A percentile compares a stretch with the other conserved stretches of the same genome.
These are phyloP conservation scores for Dasysyrphus albostriatus DNA, from an alignment of 2,888 invertebrate genomes.

Conservation along the genomic window DNA sequence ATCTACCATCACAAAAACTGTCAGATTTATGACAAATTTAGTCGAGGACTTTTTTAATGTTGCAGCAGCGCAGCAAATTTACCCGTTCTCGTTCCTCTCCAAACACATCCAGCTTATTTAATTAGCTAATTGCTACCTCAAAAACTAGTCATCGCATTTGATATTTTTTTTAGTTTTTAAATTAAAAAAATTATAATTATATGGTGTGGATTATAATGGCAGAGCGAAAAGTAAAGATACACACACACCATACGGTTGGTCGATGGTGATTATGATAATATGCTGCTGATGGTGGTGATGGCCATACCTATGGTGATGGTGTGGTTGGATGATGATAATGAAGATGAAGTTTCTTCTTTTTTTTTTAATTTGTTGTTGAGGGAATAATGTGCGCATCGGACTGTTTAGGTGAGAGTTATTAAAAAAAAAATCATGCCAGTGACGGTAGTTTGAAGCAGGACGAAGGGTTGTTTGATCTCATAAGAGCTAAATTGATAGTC, in stretches of 20 bases:
- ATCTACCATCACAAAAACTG: neutral
- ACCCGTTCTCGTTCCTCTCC: neutral
- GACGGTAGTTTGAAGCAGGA: neutral
- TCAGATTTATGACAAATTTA: constrained; percentile 54
- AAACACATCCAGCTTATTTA: constrained; percentile 63
- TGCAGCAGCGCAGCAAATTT: constrained; percentile 11
- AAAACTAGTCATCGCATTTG: constrained; percentile 73
- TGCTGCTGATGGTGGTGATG: constrained; percentile 28
- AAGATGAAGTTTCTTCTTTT: constrained; percentile 16
- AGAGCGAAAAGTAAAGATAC: constrained; percentile 5
- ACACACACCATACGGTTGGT: constrained; percentile 50
- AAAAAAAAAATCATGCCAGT: constrained; percentile 14
- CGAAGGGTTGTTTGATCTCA: neutral
- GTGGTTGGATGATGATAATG: constrained; percentile 58
- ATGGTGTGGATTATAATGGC: constrained; percentile 55
- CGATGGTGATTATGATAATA: constrained; percentile 40
- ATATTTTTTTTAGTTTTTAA: neutral
- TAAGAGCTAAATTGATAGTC: neutral
- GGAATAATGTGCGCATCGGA: constrained; percentile 4
- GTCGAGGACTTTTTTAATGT: constrained; percentile 34
- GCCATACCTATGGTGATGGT: neutral
- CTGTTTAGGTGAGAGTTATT: constrained; percentile 42
- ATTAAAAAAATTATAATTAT: constrained; percentile 56
- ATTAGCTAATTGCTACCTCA: constrained; percentile 74
- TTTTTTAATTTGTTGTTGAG: constrained; percentile 6